Evolutionary conservation across 2,113 vertebrate genomes (phyloP).

Genomic region (Peromyscus californicus): DNA sequence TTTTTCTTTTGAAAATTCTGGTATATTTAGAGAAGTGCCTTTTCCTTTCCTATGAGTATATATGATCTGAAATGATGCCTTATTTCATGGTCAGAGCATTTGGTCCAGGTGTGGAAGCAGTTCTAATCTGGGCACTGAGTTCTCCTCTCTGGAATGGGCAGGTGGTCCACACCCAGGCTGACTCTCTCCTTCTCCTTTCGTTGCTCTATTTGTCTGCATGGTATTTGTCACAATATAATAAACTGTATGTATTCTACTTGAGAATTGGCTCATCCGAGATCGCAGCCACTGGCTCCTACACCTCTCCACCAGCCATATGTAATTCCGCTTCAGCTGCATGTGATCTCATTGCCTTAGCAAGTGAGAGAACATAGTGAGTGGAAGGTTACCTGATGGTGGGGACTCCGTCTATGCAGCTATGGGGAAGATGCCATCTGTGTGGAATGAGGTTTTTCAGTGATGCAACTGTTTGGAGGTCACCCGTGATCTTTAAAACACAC

Average conservation of each 20-base stretch:
- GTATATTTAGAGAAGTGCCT: not conserved
- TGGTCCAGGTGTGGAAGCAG: too few relatives aligned
- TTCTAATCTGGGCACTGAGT: rapidly evolving
- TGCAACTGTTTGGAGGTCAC: not conserved
- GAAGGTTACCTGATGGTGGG: not conserved
- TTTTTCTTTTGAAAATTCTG: not conserved
- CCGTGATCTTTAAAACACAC: too few relatives aligned
- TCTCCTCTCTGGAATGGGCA: not conserved
- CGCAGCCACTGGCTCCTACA: not conserved
- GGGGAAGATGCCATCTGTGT: not conserved
- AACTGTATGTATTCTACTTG: not conserved
- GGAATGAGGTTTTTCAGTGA: not conserved
- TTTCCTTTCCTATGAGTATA: not conserved
- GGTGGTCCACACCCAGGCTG: rapidly evolving
- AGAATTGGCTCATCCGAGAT: not conserved
- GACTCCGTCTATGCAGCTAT: not conserved
- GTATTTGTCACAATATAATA: not conserved
- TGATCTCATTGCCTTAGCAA: not conserved
- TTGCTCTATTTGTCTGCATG: not conserved
- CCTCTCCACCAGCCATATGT: not conserved
- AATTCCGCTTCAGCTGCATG: not conserved
- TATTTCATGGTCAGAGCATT: not conserved
- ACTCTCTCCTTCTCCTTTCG: not conserved
- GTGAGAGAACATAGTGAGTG: not conserved
- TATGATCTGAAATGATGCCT: not conserved